A percentile compares a stretch with the other conserved stretches of the same genome.
Evolutionary conservation across 2,113 vertebrate species (phyloP).

Genomic region (Ophiodon elongatus): DNA sequence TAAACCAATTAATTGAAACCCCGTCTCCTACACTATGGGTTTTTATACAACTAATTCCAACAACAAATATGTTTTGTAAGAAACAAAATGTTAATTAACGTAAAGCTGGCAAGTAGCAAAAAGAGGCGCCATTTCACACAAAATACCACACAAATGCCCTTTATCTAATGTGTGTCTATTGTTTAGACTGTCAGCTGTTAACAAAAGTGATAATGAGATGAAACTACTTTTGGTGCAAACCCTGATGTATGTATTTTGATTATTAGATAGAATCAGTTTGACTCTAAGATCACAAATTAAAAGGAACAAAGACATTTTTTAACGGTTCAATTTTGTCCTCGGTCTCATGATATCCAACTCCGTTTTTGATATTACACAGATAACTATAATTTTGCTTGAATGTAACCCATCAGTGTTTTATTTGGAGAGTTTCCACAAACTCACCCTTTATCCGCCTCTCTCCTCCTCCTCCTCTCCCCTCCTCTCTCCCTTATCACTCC

Average conservation of each 20-base stretch:
- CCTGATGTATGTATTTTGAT: background rate
- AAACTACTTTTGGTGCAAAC: background rate
- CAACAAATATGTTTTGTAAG: background rate
- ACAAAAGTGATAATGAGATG: background rate
- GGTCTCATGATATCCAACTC: background rate
- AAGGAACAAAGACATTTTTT: background rate
- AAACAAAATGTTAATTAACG: background rate
- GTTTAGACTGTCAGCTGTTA: background rate
- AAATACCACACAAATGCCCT: background rate
- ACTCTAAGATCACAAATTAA: background rate
- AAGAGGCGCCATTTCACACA: background rate
- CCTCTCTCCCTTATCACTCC: background rate
- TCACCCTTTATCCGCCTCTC: background rate
- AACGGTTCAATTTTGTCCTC: background rate
- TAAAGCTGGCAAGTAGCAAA: background rate
- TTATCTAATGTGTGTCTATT: background rate
- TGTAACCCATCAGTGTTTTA: background rate
- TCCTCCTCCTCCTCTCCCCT: conserved; percentile 11
- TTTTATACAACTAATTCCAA: background rate
- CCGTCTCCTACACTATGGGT: background rate
- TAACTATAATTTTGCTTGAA: background rate
- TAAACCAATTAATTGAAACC: background rate
- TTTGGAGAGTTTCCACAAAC: background rate
- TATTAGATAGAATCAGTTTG: background rate
- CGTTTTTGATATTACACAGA: background rate